A percentile compares a stretch with the other conserved stretches of the same genome.
Conservation (phyloP, 2,113 vertebrate species). For the Pleuronectes platessa region DNA sequence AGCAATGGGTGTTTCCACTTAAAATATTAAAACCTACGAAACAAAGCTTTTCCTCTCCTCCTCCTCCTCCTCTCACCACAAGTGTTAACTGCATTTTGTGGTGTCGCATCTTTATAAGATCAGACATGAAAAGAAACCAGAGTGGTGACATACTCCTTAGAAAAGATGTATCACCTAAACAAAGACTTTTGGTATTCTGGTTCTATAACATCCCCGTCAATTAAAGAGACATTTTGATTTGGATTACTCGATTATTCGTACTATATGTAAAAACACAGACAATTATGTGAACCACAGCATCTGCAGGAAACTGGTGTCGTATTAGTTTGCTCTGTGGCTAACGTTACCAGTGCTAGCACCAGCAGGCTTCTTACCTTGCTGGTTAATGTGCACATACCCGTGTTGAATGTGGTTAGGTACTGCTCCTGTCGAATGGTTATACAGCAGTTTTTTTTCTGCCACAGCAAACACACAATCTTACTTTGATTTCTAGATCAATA, state of each 20-base stretch:
- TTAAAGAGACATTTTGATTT: background rate
- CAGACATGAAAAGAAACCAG: background rate
- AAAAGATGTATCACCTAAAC: background rate
- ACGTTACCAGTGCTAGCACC: no score
- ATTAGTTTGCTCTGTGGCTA: background rate
- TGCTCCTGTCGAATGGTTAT: background rate
- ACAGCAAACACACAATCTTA: background rate
- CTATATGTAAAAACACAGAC: no score
- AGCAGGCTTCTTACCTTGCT: no score
- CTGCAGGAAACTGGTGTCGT: background rate
- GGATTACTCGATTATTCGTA: background rate
- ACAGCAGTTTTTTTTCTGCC: background rate
- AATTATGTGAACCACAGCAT: background rate
- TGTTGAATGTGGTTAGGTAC: background rate
- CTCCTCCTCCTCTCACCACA: background rate
- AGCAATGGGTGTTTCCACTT: constrained; percentile 21
- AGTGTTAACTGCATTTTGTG: constrained; percentile 2
- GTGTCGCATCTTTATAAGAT: constrained; percentile 2
- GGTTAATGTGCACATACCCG: background rate
- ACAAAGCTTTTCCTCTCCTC: background rate
- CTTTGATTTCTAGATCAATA: no score
- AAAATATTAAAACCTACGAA: constrained; percentile 9
- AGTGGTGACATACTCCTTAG: background rate
- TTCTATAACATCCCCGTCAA: background rate
- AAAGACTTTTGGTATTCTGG: background rate